Evolutionary conservation across 1,140 invertebrate species (phyloP).

Genomic region (fruit fly (Drosophila melanogaster)): DNA sequence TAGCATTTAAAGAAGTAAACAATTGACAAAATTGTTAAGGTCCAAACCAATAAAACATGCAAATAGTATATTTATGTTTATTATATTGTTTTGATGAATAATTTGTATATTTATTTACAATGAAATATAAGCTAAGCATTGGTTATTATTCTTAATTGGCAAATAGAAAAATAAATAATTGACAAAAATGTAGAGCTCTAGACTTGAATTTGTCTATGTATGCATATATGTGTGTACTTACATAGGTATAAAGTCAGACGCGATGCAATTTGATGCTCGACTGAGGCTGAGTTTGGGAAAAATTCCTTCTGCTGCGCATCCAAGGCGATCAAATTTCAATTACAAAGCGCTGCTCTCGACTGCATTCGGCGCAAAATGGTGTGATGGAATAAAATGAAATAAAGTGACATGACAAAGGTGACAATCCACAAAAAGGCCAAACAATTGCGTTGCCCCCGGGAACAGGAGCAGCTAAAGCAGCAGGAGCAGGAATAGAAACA

Average conservation of each 20-base stretch:
- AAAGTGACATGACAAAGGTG: slow-evolving; percentile 81
- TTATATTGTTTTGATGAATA: neutral
- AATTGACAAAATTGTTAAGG: too few species aligned
- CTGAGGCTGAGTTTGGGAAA: slow-evolving; percentile 37
- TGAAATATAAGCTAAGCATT: too few species aligned
- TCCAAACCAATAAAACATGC: too few species aligned
- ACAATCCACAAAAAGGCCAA: slow-evolving; percentile 81
- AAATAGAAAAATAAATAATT: neutral
- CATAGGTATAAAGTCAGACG: slow-evolving; percentile 24
- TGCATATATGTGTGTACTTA: neutral
- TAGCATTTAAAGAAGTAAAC: too few species aligned
- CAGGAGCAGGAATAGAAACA: slow-evolving; percentile 41
- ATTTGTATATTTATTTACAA: neutral
- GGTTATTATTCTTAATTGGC: neutral
- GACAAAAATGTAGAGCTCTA: too few species aligned
- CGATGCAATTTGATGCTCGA: slow-evolving; percentile 44
- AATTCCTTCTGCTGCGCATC: slow-evolving; percentile 54
- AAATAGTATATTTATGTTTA: too few species aligned
- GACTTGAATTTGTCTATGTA: neutral
- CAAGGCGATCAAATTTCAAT: slow-evolving; percentile 83
- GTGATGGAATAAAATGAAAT: slow-evolving; percentile 55
- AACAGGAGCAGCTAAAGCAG: slow-evolving; percentile 31
- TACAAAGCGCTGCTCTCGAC: slow-evolving; percentile 67
- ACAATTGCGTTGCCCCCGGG: slow-evolving; percentile 63
- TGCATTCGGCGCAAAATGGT: slow-evolving; percentile 39